These are phyloP conservation scores for Melopsittacus undulatus DNA, from an alignment of 2,797 vertebrate genomes.

Conservation along the genomic window DNA sequence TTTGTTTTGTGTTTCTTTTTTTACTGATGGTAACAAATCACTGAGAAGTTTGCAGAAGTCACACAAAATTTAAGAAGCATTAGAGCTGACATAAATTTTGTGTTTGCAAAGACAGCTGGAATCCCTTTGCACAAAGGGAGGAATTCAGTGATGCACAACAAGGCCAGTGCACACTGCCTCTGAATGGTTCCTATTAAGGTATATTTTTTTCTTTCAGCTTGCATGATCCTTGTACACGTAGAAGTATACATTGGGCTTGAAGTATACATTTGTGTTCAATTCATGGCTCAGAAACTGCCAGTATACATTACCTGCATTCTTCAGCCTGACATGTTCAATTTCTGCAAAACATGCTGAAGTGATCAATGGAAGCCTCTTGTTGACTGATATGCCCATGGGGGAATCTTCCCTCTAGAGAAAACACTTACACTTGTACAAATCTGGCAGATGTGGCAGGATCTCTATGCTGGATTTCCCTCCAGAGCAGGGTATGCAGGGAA, in stretches of 20 bases:
- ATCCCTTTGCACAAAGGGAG: constrained; percentile 1
- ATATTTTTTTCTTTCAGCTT: neutral
- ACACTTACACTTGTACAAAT: neutral
- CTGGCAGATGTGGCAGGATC: neutral
- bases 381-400: neutral
- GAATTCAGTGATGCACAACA: neutral
- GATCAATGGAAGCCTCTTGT: neutral
- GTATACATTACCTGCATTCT: neutral
- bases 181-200: neutral
- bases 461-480: neutral
- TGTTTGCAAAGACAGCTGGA: constrained; percentile 52
- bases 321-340: neutral
- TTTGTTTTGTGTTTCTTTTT: neutral
- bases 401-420: neutral
- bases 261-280: neutral
- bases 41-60: constrained; percentile 10
- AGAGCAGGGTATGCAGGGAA: neutral
- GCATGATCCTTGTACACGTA: neutral
- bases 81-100: constrained; percentile 29
- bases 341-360: fast-evolving
- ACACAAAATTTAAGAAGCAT: constrained; percentile 45
- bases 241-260: neutral
- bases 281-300: neutral
- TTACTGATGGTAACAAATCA: neutral
- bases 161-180: neutral